A percentile compares a stretch with the other conserved stretches of the same genome.
phyloP scores from a whole-genome alignment of 2,888 invertebrate genomes.

The Drosophila putrida region DNA sequence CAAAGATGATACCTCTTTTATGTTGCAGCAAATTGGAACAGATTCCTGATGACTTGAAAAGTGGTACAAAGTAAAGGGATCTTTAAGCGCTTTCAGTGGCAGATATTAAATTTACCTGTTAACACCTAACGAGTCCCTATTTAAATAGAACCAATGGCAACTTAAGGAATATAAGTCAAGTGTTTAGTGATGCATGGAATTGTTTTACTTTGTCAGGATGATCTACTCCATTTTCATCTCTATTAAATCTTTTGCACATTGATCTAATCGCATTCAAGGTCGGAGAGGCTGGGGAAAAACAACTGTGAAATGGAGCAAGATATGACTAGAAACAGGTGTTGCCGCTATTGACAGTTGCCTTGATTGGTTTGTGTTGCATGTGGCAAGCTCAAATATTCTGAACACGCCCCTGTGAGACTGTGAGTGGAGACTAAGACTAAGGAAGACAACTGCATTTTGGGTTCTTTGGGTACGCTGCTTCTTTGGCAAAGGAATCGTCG shows the following conservation, averaged over 20 bases:
- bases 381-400: conserved; percentile 24
- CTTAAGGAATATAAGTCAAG: background rate
- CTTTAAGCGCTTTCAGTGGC: conserved; percentile 16
- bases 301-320: conserved; percentile 36
- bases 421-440: conserved; percentile 1
- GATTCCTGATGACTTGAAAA: conserved; percentile 33
- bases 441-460: conserved; percentile 72
- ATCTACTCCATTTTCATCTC: conserved; percentile 19
- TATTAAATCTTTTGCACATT: conserved; percentile 20
- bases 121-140: conserved; percentile 34
- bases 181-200: conserved; percentile 14
- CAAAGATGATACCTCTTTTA: conserved; percentile 58
- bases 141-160: conserved; percentile 11
- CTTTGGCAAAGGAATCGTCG: conserved; percentile 38
- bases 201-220: conserved; percentile 29
- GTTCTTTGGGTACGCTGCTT: background rate
- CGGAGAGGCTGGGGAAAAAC: conserved; percentile 19
- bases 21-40: conserved; percentile 65
- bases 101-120: conserved; percentile 23
- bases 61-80: conserved; percentile 43
- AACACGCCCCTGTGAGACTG: conserved; percentile 55
- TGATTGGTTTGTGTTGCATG: conserved; percentile 71
- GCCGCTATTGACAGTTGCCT: conserved; percentile 70
- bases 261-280: conserved; percentile 57
- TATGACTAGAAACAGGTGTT: conserved; percentile 61